Conservation (phyloP, 2,888 invertebrate species). For the Gibbula magus region DNA sequence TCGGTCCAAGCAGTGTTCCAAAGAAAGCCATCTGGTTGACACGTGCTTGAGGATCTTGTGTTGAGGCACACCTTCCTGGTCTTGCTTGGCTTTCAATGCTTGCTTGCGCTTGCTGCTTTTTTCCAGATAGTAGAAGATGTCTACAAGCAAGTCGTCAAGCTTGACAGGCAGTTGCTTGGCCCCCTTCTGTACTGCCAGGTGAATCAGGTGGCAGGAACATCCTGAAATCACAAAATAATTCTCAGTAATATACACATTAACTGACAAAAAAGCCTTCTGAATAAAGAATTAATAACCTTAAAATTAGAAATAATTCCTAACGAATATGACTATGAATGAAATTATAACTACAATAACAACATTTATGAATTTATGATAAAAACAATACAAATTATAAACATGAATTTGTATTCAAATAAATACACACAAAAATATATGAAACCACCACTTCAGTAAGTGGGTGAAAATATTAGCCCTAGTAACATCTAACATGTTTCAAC, state of each 20-base stretch:
- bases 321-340: too few relatives aligned
- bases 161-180: slow-evolving; percentile 18
- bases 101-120: slow-evolving; percentile 7
- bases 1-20: background rate
- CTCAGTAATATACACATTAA: background rate
- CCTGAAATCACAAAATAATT: background rate
- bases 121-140: slow-evolving; percentile 28
- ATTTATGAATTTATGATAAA: too few relatives aligned
- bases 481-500: too few relatives aligned
- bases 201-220: slow-evolving; percentile 35
- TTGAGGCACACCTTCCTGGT: background rate
- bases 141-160: slow-evolving; percentile 25
- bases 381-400: too few relatives aligned
- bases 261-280: too few relatives aligned
- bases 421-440: too few relatives aligned
- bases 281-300: too few relatives aligned
- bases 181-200: slow-evolving; percentile 32
- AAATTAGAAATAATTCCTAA: too few relatives aligned
- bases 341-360: too few relatives aligned
- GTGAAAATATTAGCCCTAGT: too few relatives aligned
- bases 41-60: slow-evolving; percentile 17
- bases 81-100: background rate
- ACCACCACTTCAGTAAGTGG: too few relatives aligned
- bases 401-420: too few relatives aligned
- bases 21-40: slow-evolving; percentile 21